Percentiles rank a stretch among this genome's conserved stretches.
These are phyloP conservation scores for Ginglymostoma cirratum DNA, from an alignment of 2,113 vertebrate species.

Conservation along the genomic window DNA sequence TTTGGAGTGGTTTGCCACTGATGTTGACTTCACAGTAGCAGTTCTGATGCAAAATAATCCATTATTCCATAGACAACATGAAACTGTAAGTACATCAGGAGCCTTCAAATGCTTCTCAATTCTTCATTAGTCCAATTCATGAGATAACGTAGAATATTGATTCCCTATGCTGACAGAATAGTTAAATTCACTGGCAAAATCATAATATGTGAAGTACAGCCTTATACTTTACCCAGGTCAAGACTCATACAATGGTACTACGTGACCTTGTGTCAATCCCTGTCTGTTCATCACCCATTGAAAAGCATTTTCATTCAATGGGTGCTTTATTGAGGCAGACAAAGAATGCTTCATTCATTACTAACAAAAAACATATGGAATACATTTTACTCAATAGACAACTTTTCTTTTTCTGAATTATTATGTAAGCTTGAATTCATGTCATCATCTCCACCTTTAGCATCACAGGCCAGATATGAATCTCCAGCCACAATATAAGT, in stretches of 20 bases:
- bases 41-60: background rate
- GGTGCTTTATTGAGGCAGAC: slow-evolving; percentile 28
- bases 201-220: background rate
- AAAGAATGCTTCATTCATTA: slow-evolving; percentile 36
- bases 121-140: background rate
- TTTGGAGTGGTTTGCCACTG: background rate
- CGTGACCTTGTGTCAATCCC: slow-evolving; percentile 28
- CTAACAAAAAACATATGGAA: slow-evolving; percentile 37
- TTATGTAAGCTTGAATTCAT: slow-evolving; percentile 2
- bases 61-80: background rate
- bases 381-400: slow-evolving; percentile 21
- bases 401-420: slow-evolving; percentile 25
- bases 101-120: background rate
- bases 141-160: background rate
- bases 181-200: background rate
- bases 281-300: slow-evolving; percentile 32
- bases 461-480: background rate
- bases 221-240: background rate
- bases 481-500: background rate
- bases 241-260: slow-evolving; percentile 6
- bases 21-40: background rate
- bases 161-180: background rate
- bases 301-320: slow-evolving; percentile 33
- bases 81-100: background rate
- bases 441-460: background rate